A percentile compares a stretch with the other conserved stretches of the same genome.
Conservation (phyloP, 2,888 invertebrate genomes). For the Ceraclea dissimilis region DNA sequence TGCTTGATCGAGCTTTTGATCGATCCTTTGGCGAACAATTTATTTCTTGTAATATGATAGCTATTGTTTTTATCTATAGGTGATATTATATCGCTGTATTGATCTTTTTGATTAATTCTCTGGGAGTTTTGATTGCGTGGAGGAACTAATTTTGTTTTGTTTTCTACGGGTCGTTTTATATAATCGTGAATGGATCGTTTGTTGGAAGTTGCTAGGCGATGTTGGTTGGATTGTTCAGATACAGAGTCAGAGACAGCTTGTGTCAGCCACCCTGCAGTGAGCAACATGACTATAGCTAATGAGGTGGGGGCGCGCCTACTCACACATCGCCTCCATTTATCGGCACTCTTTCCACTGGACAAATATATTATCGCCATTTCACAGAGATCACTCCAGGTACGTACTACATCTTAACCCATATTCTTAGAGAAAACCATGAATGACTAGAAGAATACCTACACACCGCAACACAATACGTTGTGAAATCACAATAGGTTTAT, state of each 20-base stretch:
- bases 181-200: slow-evolving; percentile 3
- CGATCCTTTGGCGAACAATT: neutral
- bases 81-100: neutral
- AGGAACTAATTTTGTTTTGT: neutral
- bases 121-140: neutral
- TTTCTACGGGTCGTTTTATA: slow-evolving; percentile 1
- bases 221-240: slow-evolving; percentile 1
- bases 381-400: slow-evolving; percentile 1
- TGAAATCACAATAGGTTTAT: too few relatives aligned
- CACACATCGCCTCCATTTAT: neutral
- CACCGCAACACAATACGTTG: too few relatives aligned
- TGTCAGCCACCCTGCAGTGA: slow-evolving; percentile 13
- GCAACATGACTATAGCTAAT: slow-evolving; percentile 10
- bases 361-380: slow-evolving; percentile 13
- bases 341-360: neutral
- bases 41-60: neutral
- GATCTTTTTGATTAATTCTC: neutral
- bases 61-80: neutral
- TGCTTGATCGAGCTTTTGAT: neutral
- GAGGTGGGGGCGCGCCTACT: slow-evolving; percentile 1
- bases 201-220: slow-evolving; percentile 1
- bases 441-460: too few relatives aligned
- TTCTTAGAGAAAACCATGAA: neutral
- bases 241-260: slow-evolving; percentile 1
- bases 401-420: slow-evolving; percentile 14